Percentiles rank a stretch among this genome's conserved stretches.
Conservation (phyloP, 2,888 invertebrate genomes). For the Abrostola tripartita region DNA sequence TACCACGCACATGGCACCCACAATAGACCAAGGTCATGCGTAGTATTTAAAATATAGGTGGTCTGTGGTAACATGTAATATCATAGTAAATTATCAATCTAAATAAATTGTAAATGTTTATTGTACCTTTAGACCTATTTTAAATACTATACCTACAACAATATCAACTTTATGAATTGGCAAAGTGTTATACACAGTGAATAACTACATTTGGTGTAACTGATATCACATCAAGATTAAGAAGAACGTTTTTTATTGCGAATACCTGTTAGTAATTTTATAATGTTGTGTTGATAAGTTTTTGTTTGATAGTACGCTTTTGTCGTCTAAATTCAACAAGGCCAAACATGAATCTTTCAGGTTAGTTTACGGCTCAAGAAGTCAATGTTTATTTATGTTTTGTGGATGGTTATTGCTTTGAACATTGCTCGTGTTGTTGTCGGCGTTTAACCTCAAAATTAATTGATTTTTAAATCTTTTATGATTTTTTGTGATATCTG, state of each 20-base stretch:
- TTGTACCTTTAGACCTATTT: too few relatives aligned
- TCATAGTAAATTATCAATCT: too few relatives aligned
- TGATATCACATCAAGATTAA: neutral
- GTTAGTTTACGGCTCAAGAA: slow-evolving; percentile 38
- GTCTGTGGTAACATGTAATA: too few relatives aligned
- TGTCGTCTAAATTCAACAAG: slow-evolving; percentile 5
- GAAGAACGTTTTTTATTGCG: neutral
- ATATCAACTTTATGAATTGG: too few relatives aligned
- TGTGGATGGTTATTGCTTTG: neutral
- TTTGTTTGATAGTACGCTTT: neutral
- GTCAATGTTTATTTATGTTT: neutral
- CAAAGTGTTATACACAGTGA: too few relatives aligned
- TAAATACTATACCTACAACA: too few relatives aligned
- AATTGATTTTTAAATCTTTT: neutral
- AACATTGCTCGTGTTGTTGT: slow-evolving; percentile 34
- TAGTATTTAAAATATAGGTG: too few relatives aligned
- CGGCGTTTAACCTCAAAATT: slow-evolving; percentile 51
- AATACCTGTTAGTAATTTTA: slow-evolving; percentile 2
- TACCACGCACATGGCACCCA: too few relatives aligned
- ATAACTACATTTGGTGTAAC: neutral
- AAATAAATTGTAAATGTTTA: too few relatives aligned
- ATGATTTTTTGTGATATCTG: neutral
- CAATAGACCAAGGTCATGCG: too few relatives aligned
- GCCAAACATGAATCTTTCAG: slow-evolving; percentile 66
- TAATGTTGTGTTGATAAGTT: slow-evolving; percentile 1